Base-by-base conservation (phyloP, 2,113 vertebrate genomes). In the Lasiurus cinereus region DNA sequence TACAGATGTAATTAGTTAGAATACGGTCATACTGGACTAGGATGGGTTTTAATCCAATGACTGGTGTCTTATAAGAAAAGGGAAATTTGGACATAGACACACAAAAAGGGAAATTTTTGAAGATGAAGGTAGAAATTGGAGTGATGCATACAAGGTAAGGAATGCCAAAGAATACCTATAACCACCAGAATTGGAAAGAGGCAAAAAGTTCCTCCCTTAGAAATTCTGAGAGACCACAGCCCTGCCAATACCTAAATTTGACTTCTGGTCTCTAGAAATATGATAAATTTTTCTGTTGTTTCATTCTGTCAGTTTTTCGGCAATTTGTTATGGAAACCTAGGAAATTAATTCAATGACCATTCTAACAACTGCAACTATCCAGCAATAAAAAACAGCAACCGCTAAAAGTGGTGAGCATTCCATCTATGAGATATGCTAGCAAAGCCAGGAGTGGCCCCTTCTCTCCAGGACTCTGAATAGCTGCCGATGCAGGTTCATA, bases 311-410 rank as follows among this genome's bases (percentile, higher is more conserved):
- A 21, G 48, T 22, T 15, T 14, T 27, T 13, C 43, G 36, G 24
- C 7, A 8, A 86, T 70, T 86, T 69, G 66, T n/a, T 24, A 46
- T 8, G 3, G 59, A 31, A 54, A 48, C 73, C 50, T 66, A n/a
- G 46, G 11, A 87, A 92, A 74, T n/a, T 31, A 92, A 74, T 16
- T 39, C 12, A 46, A 33, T 14, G n/a, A 33, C 46, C 6, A 4
- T 54, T 84, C 19, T 67, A 84, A 59, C 5, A 33, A 66, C 18
- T 33, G 50, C 24, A 64, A 36, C 79, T 77, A 33, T 3, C 43
- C n/a, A 39, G 54, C 8, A 5, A 21, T 89, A 85, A 70, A 73
- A 80, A 91, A 18, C 27, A 0, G 0, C 24, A 0, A 0, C 73
- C 83, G 56, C 2, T 13, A 36, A 27, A 80, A 39, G 43, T 27